Evolutionary conservation across 2,113 vertebrate species (phyloP).

Genomic region (Hydrolagus affinis): DNA sequence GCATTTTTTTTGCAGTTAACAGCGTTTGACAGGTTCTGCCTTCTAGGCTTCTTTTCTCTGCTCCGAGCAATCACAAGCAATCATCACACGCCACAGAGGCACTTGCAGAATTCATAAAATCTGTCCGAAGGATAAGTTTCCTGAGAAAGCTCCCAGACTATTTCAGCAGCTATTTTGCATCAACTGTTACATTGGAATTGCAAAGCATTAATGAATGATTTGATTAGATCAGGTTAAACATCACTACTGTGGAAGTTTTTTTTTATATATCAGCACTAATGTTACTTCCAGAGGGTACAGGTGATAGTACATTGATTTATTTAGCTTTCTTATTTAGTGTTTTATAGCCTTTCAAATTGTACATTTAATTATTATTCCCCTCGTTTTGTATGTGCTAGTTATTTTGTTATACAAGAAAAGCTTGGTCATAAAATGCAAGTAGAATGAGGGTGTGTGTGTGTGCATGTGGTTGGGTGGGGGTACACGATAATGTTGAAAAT

Average conservation of each 20-base stretch:
- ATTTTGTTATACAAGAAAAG: too few relatives aligned
- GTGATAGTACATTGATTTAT: too few relatives aligned
- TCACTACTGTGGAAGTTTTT: too few relatives aligned
- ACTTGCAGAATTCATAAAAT: constrained; percentile 34
- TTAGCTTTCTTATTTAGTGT: too few relatives aligned
- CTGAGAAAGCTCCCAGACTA: constrained; percentile 24
- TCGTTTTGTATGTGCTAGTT: too few relatives aligned
- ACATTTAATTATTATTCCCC: too few relatives aligned
- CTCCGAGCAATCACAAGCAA: constrained; percentile 35
- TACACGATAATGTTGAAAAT: too few relatives aligned
- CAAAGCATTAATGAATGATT: too few relatives aligned
- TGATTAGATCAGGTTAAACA: neutral
- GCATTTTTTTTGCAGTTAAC: constrained; percentile 6
- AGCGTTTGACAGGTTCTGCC: constrained; percentile 39
- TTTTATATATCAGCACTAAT: neutral
- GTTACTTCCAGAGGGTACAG: neutral
- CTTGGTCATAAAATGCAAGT: too few relatives aligned
- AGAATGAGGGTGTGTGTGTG: too few relatives aligned
- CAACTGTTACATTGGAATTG: neutral
- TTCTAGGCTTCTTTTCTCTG: constrained; percentile 40
- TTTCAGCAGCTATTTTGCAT: neutral
- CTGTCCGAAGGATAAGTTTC: constrained; percentile 36
- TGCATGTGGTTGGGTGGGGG: too few relatives aligned
- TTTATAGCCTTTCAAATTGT: too few relatives aligned
- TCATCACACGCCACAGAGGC: constrained; percentile 35